Percentiles rank a stretch among this genome's conserved stretches.
Conservation (phyloP, 2,888 invertebrate genomes). For the Oxystoma pomonae region DNA sequence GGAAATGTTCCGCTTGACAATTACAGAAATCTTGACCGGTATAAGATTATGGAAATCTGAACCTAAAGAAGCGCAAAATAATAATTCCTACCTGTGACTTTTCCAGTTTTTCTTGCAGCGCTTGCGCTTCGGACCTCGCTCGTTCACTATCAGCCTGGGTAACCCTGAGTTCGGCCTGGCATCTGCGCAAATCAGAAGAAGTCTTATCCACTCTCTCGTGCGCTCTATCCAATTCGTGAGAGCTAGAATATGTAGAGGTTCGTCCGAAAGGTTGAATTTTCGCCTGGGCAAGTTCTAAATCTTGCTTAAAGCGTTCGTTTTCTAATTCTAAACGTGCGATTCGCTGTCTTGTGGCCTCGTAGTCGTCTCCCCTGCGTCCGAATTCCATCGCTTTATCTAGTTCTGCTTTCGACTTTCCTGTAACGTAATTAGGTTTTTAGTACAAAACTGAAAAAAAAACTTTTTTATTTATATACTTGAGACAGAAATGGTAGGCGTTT, state of each 20-base stretch:
- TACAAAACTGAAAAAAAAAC: too few species aligned
- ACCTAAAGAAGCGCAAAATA: too few species aligned
- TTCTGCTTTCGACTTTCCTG: constrained; percentile 89
- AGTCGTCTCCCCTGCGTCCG: constrained; percentile 84
- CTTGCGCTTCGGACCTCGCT: constrained; percentile 76
- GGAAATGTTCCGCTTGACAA: too few species aligned
- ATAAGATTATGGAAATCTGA: too few species aligned
- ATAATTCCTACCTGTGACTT: constrained; percentile 68
- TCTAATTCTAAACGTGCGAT: constrained; percentile 83
- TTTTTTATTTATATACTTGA: too few species aligned
- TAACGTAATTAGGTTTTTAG: too few species aligned
- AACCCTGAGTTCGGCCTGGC: constrained; percentile 85
- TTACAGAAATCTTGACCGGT: too few species aligned
- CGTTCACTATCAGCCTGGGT: constrained; percentile 90
- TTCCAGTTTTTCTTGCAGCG: constrained; percentile 87
- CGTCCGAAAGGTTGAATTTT: constrained; percentile 81
- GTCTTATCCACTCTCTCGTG: constrained; percentile 85
- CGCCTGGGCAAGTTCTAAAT: constrained; percentile 56
- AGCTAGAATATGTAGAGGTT: constrained; percentile 66
- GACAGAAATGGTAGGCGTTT: too few species aligned
- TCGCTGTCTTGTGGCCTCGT: constrained; percentile 81
- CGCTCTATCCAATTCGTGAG: constrained; percentile 68
- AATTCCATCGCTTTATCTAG: constrained; percentile 88
- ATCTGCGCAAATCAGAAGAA: constrained; percentile 77
- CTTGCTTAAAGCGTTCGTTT: constrained; percentile 83